Evolutionary conservation across 2,797 vertebrate genomes (phyloP).

Genomic region (Danio albolineatus): DNA sequence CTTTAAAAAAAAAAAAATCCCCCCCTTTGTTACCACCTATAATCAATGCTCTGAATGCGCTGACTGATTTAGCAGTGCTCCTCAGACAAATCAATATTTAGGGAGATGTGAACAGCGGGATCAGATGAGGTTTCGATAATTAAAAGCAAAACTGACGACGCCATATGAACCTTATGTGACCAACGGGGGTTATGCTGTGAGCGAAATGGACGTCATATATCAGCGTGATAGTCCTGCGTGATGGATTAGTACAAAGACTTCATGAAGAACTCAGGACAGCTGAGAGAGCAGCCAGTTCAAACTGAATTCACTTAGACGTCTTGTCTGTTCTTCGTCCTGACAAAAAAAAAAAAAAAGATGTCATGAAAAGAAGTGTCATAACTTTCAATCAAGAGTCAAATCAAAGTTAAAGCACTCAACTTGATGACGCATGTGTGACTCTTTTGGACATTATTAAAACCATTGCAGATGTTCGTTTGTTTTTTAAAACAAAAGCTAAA

Average conservation of each 20-base stretch:
- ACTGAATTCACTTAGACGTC: slow-evolving; percentile 9
- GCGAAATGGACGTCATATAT: slow-evolving; percentile 24
- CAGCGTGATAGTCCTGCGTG: slow-evolving; percentile 15
- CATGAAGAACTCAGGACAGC: background rate
- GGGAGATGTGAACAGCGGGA: slow-evolving; percentile 17
- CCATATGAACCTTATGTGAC: background rate
- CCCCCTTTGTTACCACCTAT: slow-evolving; percentile 17
- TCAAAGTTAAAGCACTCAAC: too few species aligned
- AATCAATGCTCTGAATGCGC: slow-evolving; percentile 26
- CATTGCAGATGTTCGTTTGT: too few species aligned
- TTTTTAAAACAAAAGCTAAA: too few species aligned
- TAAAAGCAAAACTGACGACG: slow-evolving; percentile 22
- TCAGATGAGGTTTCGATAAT: slow-evolving; percentile 19
- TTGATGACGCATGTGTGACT: too few species aligned
- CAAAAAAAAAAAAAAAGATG: background rate
- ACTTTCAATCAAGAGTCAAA: background rate
- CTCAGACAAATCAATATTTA: slow-evolving; percentile 41
- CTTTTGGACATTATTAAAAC: too few species aligned
- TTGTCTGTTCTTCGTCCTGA: background rate
- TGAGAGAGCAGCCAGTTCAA: background rate
- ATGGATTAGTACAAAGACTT: slow-evolving; percentile 24
- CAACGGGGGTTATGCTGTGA: slow-evolving; percentile 2
- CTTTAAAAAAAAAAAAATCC: too few species aligned
- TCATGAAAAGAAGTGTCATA: background rate
- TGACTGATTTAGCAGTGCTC: slow-evolving; percentile 35